Conservation (phyloP, 2,797 vertebrate species). For the Vireo griseus region DNA sequence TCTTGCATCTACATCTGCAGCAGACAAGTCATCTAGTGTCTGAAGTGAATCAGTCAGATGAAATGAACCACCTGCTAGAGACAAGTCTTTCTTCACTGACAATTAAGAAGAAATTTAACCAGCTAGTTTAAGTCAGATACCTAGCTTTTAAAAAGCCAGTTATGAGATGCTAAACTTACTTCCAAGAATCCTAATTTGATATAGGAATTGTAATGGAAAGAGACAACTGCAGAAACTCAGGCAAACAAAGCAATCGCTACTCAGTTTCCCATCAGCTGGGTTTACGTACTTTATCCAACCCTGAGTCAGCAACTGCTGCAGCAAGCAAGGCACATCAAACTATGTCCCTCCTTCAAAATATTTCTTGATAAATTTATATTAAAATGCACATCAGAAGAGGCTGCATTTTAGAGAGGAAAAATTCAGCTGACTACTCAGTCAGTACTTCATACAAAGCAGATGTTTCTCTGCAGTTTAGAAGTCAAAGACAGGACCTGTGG, state of each 20-base stretch:
- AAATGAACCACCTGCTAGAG: background rate
- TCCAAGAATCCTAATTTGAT: background rate
- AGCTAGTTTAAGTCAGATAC: background rate
- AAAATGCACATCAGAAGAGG: background rate
- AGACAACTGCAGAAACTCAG: background rate
- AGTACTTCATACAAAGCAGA: background rate
- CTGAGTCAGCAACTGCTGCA: background rate
- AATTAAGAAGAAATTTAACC: background rate
- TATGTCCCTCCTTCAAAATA: background rate
- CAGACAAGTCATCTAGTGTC: background rate
- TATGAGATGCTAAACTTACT: background rate
- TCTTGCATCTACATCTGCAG: background rate
- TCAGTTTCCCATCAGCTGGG: rapidly evolving
- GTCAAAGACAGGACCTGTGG: background rate
- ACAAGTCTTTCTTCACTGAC: background rate
- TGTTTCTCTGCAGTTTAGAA: background rate
- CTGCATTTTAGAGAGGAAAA: background rate
- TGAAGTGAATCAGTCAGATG: background rate
- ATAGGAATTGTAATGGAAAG: background rate
- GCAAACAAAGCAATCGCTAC: background rate
- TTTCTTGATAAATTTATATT: background rate
- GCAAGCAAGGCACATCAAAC: background rate
- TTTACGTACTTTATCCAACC: background rate
- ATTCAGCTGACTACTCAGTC: background rate
- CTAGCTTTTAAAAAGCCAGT: background rate